Evolutionary conservation across 2,113 vertebrate genomes (phyloP), one percentile per base, ranked within the genome.

Genomic region (Pseudolaguvia tuberculata): DNA sequence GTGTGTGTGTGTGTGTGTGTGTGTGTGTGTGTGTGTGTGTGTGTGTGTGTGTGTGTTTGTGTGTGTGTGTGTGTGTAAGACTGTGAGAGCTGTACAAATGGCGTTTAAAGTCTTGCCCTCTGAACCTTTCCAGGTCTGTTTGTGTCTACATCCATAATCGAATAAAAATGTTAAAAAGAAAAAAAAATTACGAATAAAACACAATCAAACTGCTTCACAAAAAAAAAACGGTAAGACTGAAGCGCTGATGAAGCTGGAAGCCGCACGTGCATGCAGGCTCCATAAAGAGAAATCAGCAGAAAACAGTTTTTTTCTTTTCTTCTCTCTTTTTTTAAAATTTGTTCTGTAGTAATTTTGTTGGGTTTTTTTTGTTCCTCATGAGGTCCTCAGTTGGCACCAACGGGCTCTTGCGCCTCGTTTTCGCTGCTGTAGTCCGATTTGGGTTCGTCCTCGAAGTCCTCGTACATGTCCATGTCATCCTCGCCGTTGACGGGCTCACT

Each of bases 341-440:
- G 79, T 78, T 82, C 68, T 83, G 76, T 78, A 45, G 59, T 77
- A 6, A 42, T 70, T 72, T 74, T 85, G 58, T 70, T 58, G 47
- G 79, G 47, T 78, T 53, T 68, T 59, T 31, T 63, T 66, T 84
- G 74, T 85, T 83, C 77, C 79, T 86, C 82, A 71, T 82, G 76
- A 82, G 66, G 61, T 76, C 82, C 88, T 97, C 91, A 99, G 93
- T 98, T 99, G 93, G 95, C 92, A 88, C 91, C 93, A 88, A 98
- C 94, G 75, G 92, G 92, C 93, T 97, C 95, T 42, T 94, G 94
- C 84, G 94, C 93, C 87, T 99, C 97, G 0, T 95, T 98, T 89
- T 99, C 96, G 85, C 97, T 99, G 87, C 97, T 98, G 91, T 99
- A 99, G 96, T 99, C 97, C 91, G 97, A 96, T 94, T 98, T 99